A percentile compares a stretch with the other conserved stretches of the same genome.
Conservation (phyloP, 1,140 invertebrate genomes). For the Hyposmocoma kahamanoa region DNA sequence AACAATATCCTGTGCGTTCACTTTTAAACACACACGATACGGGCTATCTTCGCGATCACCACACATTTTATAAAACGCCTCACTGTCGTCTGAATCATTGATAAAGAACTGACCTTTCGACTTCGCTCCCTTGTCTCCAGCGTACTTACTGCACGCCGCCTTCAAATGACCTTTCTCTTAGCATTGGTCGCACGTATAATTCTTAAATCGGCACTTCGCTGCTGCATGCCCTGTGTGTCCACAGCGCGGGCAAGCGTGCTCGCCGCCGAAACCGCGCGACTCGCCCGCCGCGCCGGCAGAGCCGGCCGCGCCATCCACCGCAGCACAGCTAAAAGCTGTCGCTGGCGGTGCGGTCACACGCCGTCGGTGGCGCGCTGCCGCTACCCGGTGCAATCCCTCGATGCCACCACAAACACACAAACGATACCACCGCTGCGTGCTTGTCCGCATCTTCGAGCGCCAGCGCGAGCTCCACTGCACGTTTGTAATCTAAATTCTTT, state of each 20-base stretch:
- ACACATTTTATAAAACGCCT: constrained; percentile 8
- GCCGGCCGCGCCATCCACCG: background rate
- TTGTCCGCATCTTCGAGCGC: background rate
- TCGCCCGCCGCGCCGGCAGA: background rate
- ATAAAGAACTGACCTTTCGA: constrained; percentile 9
- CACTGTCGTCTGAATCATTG: constrained; percentile 8
- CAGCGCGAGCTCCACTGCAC: background rate
- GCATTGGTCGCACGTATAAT: constrained; percentile 12
- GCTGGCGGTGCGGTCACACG: background rate
- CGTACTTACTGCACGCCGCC: background rate
- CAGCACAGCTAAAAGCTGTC: no score
- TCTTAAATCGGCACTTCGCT: background rate
- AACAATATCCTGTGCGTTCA: background rate
- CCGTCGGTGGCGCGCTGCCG: background rate
- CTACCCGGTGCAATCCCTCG: background rate
- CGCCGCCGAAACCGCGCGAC: background rate
- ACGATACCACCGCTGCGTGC: background rate
- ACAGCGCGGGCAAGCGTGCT: background rate
- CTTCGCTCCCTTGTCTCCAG: background rate
- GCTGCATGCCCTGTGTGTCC: background rate
- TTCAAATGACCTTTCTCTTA: constrained; percentile 15
- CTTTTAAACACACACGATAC: constrained; percentile 8
- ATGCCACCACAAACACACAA: background rate
- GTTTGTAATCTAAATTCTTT: constrained; percentile 3
- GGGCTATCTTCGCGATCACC: background rate